phyloP scores from a whole-genome alignment of 2,797 vertebrate species.

The Pseudochirops corinnae region DNA sequence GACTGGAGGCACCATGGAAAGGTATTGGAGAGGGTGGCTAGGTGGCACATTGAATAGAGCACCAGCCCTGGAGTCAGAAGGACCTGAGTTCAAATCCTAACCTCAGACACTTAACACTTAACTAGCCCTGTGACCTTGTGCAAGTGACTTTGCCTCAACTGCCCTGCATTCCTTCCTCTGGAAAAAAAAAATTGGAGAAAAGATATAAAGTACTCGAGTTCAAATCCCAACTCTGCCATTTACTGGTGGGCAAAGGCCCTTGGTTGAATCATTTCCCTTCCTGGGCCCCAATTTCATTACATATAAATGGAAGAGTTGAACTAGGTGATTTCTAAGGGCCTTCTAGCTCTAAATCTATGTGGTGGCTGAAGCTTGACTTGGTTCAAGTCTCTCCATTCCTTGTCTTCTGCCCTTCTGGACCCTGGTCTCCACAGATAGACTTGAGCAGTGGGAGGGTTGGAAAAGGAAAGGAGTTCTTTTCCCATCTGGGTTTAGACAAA shows the following conservation, averaged over 20 bases:
- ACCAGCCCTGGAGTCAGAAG: background rate
- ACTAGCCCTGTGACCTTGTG: too few relatives aligned
- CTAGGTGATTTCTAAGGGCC: background rate
- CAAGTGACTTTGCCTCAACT: too few relatives aligned
- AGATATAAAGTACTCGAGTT: background rate
- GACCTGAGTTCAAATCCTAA: background rate
- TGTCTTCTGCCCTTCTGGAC: background rate
- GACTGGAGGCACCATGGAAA: background rate
- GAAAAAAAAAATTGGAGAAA: too few relatives aligned
- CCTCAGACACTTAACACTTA: too few relatives aligned
- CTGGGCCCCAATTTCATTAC: background rate
- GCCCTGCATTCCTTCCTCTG: too few relatives aligned
- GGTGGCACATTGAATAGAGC: too few relatives aligned
- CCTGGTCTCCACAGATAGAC: background rate
- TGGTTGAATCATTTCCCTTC: background rate
- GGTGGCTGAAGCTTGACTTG: background rate
- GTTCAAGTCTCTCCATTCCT: background rate
- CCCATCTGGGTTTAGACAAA: background rate
- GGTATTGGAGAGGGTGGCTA: too few relatives aligned
- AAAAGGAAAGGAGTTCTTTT: background rate
- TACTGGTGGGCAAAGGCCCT: background rate
- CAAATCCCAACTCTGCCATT: background rate
- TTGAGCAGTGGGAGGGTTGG: background rate
- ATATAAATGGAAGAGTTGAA: background rate
- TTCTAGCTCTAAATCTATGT: background rate